phyloP scores from a whole-genome alignment of 2,888 invertebrate genomes.

The Euplagia quadripunctaria region DNA sequence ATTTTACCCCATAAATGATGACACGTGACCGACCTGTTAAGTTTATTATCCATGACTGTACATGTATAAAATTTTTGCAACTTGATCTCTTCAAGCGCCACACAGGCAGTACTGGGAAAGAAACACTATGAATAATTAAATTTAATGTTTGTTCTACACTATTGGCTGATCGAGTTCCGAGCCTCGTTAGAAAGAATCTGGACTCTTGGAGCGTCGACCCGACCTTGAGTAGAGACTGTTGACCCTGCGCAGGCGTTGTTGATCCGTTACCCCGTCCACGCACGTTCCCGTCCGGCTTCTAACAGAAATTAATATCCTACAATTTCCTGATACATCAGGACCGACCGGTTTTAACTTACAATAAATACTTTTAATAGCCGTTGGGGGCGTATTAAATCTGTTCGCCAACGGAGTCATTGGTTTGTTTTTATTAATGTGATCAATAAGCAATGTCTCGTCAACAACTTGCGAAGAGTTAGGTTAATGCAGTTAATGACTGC shows the following conservation, averaged over 20 bases:
- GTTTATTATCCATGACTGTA: background rate
- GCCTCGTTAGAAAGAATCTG: conserved; percentile 27
- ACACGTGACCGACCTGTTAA: background rate
- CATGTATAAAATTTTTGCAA: background rate
- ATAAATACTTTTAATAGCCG: background rate
- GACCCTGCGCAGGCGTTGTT: conserved; percentile 80
- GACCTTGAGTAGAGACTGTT: conserved; percentile 78
- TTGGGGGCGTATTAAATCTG: background rate
- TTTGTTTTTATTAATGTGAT: background rate
- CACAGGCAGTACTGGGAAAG: background rate
- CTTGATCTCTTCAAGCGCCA: background rate
- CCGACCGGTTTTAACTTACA: background rate
- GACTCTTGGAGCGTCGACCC: conserved; percentile 69
- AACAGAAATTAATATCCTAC: conserved; percentile 53
- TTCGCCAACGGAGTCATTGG: background rate
- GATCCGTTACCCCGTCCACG: conserved; percentile 71
- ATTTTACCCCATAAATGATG: background rate
- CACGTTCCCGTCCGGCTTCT: conserved; percentile 58
- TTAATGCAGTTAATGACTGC: background rate
- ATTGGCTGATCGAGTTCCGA: conserved; percentile 5
- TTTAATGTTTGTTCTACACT: background rate
- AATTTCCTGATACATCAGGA: conserved; percentile 50
- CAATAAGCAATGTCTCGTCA: background rate
- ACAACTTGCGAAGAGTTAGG: background rate
- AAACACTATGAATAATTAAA: background rate